Conservation (phyloP, 2,888 invertebrate species). For the Beris chalybata region DNA sequence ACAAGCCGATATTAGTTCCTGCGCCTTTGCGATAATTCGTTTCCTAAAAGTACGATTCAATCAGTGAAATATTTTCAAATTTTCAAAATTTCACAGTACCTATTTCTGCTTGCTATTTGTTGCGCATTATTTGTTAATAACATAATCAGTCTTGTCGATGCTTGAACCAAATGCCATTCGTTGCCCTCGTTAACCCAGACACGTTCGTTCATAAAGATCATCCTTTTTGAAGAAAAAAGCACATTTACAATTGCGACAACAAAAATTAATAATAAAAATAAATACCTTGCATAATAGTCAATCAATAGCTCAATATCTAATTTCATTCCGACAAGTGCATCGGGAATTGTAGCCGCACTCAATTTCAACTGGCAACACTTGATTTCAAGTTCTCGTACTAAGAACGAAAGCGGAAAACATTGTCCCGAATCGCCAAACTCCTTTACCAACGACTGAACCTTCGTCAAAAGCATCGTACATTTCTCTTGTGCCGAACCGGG, state of each 20-base stretch:
- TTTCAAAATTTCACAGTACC: constrained; percentile 42
- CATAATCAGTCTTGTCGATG: constrained; percentile 72
- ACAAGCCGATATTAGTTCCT: constrained; percentile 75
- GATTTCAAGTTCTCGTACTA: constrained; percentile 78
- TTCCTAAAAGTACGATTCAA: constrained; percentile 57
- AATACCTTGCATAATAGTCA: constrained; percentile 72
- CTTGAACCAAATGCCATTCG: constrained; percentile 82
- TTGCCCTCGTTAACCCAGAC: constrained; percentile 84
- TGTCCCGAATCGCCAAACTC: constrained; percentile 80
- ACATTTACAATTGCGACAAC: constrained; percentile 56
- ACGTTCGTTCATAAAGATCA: constrained; percentile 79
- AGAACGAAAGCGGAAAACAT: constrained; percentile 86
- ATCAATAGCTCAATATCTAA: constrained; percentile 76
- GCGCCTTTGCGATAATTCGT: constrained; percentile 68
- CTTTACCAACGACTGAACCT: constrained; percentile 74
- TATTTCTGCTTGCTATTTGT: constrained; percentile 58
- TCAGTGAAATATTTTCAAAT: constrained; percentile 2
- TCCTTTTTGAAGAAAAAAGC: constrained; percentile 58
- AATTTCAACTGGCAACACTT: constrained; percentile 73
- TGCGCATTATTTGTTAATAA: constrained; percentile 67
- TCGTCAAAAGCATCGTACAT: constrained; percentile 70
- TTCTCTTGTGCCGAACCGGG: constrained; percentile 59
- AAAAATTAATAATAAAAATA: not conserved
- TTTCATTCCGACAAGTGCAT: constrained; percentile 73
- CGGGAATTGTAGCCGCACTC: constrained; percentile 74